Evolutionary conservation across 2,888 invertebrate genomes (phyloP).

Genomic region (Endotricha flammealis): DNA sequence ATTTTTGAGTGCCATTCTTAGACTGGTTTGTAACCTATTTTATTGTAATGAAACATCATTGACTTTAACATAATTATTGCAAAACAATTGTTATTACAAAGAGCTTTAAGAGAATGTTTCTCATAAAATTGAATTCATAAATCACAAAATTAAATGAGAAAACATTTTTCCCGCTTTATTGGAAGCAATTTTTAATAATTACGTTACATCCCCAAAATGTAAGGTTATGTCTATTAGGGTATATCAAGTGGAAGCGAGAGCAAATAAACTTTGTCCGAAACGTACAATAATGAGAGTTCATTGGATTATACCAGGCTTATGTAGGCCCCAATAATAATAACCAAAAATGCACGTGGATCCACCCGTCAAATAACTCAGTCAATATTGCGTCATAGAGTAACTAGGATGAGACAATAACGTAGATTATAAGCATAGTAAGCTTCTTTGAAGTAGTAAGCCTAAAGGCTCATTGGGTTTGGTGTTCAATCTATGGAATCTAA

Average conservation of each 20-base stretch:
- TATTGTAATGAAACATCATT: too few species aligned
- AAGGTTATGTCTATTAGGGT: slow-evolving; percentile 55
- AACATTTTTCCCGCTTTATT: slow-evolving; percentile 52
- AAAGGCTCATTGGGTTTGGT: too few species aligned
- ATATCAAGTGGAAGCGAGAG: slow-evolving; percentile 52
- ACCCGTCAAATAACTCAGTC: slow-evolving; percentile 74
- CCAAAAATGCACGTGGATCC: slow-evolving; percentile 72
- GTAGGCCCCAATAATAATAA: slow-evolving; percentile 72
- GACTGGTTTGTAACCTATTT: too few species aligned
- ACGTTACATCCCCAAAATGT: slow-evolving; percentile 52
- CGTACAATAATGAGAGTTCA: slow-evolving; percentile 71
- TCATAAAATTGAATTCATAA: slow-evolving; percentile 19
- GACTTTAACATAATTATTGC: too few species aligned
- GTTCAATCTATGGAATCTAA: too few species aligned
- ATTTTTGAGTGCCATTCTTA: too few species aligned
- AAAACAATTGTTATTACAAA: slow-evolving; percentile 1
- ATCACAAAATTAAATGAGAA: slow-evolving; percentile 34
- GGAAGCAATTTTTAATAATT: slow-evolving; percentile 76
- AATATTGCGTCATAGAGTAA: slow-evolving; percentile 48
- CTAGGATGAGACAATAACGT: too few species aligned
- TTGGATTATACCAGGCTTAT: slow-evolving; percentile 68
- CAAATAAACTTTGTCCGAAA: slow-evolving; percentile 70
- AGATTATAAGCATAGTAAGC: too few species aligned
- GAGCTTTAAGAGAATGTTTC: not conserved
- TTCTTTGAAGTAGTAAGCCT: too few species aligned